These are phyloP conservation scores for Arnoldichthys spilopterus DNA, from an alignment of 2,797 vertebrate species.

Conservation along the genomic window DNA sequence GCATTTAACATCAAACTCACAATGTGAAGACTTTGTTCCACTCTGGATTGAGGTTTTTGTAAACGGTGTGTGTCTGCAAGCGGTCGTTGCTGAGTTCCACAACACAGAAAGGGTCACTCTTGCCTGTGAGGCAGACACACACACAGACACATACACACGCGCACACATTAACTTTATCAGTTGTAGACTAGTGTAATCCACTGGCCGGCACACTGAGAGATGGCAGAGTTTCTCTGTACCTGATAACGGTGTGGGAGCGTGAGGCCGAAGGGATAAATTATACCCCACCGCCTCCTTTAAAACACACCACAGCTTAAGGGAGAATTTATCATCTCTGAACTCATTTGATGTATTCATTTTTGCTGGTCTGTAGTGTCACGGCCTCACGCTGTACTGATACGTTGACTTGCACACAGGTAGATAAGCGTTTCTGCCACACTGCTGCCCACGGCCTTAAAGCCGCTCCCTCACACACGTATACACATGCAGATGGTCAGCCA, in stretches of 20 bases:
- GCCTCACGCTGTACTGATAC: conserved; percentile 41
- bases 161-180: conserved; percentile 55
- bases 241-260: conserved; percentile 53
- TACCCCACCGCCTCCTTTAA: conserved; percentile 47
- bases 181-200: conserved; percentile 53
- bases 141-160: conserved; percentile 42
- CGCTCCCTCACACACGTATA: conserved; percentile 27
- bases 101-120: conserved; percentile 98
- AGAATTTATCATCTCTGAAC: conserved; percentile 62
- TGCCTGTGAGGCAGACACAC: conserved; percentile 76
- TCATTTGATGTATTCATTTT: conserved; percentile 66
- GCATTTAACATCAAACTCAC: conserved; percentile 79
- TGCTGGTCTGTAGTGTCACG: conserved; percentile 26
- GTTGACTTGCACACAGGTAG: conserved; percentile 56
- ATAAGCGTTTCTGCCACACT: conserved; percentile 68
- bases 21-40: conserved; percentile 99
- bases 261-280: conserved; percentile 49
- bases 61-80: conserved; percentile 94
- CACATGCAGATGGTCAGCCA: conserved; percentile 10
- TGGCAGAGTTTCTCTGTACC: conserved; percentile 25
- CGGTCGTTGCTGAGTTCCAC: conserved; percentile 97
- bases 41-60: conserved; percentile 97
- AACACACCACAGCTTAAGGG: conserved; percentile 30
- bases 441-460: conserved; percentile 54
- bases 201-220: conserved; percentile 30